Evolutionary conservation across 1,140 invertebrate genomes (phyloP).

Genomic region (Theocolax elegans): DNA sequence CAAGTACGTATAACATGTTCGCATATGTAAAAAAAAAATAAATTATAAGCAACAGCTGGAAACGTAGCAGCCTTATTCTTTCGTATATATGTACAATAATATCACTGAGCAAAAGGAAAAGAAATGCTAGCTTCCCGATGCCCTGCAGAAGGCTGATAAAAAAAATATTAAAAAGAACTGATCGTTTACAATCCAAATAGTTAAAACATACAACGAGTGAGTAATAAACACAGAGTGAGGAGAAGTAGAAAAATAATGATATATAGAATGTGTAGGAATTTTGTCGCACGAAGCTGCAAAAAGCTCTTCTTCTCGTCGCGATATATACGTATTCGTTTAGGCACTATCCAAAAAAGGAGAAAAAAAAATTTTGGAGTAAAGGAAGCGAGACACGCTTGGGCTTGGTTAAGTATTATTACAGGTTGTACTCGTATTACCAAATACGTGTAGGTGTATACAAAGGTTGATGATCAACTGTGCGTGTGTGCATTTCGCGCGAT

Average conservation of each 20-base stretch:
- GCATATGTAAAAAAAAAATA: neutral
- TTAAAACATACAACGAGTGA: neutral
- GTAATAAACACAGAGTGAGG: neutral
- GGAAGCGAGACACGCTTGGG: conserved; percentile 13
- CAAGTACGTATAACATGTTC: neutral
- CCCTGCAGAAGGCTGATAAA: no score
- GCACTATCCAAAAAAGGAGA: neutral
- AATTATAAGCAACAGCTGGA: conserved; percentile 1
- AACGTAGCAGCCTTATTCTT: conserved; percentile 23
- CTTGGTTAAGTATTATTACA: neutral
- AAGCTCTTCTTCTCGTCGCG: neutral
- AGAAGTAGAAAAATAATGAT: neutral
- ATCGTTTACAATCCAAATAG: no score
- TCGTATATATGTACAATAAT: no score
- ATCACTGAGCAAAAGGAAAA: no score
- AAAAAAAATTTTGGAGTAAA: neutral
- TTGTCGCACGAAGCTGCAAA: neutral
- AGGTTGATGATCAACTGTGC: neutral
- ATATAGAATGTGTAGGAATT: neutral
- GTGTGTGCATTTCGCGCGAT: conserved; percentile 30
- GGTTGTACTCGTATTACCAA: neutral
- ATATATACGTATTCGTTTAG: neutral
- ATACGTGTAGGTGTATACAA: neutral
- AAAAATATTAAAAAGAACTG: no score
- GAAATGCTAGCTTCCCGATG: no score